Evolutionary conservation across 2,113 vertebrate species (phyloP).

Genomic region (Phylloscopus trochilus): DNA sequence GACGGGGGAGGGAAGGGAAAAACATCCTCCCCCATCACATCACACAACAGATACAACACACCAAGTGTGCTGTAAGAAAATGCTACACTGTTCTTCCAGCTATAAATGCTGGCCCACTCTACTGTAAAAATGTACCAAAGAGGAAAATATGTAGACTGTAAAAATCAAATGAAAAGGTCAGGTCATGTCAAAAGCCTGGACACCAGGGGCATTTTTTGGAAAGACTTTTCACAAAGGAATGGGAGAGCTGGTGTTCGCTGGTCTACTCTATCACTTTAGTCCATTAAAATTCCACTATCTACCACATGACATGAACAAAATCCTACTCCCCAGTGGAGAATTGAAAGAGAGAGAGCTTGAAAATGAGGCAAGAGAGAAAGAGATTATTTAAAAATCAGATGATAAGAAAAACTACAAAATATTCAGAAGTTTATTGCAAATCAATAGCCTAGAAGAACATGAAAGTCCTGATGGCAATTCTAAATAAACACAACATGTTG

Average conservation of each 20-base stretch:
- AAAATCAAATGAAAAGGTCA: background rate
- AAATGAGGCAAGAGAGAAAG: background rate
- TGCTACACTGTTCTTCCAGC: background rate
- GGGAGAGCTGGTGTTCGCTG: background rate
- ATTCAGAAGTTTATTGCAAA: background rate
- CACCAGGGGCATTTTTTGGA: background rate
- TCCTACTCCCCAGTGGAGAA: background rate
- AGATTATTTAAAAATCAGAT: background rate
- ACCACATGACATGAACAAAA: background rate
- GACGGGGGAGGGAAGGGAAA: background rate
- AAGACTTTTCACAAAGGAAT: background rate
- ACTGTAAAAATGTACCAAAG: background rate
- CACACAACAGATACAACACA: background rate
- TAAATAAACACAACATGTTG: background rate
- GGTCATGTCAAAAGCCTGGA: background rate
- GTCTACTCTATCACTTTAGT: background rate
- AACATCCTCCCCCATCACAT: background rate
- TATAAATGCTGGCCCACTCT: background rate
- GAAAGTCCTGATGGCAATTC: background rate
- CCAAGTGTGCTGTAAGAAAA: background rate
- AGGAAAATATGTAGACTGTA: background rate
- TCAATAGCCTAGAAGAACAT: background rate
- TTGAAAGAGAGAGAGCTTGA: background rate
- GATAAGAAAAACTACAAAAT: background rate
- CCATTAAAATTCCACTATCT: constrained; percentile 5